phyloP scores from a whole-genome alignment of 1,140 invertebrate species.

The Drosophila funebris region DNA sequence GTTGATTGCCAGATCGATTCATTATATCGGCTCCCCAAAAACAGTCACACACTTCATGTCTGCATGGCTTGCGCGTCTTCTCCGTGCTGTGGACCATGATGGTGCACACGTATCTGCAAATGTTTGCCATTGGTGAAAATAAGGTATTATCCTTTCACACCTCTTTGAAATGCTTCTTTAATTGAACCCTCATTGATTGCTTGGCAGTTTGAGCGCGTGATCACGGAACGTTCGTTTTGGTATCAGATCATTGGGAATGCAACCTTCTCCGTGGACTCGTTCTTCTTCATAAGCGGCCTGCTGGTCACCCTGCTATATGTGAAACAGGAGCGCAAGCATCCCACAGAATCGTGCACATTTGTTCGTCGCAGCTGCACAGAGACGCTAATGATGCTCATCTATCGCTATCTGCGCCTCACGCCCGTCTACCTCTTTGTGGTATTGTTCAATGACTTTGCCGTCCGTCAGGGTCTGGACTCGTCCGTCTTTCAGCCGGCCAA shows the following conservation, averaged over 20 bases:
- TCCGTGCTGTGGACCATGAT: slow-evolving; percentile 96
- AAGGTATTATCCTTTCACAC: slow-evolving; percentile 52
- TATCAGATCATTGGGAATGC: slow-evolving; percentile 95
- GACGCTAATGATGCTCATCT: slow-evolving; percentile 86
- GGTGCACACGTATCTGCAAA: slow-evolving; percentile 94
- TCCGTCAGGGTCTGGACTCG: slow-evolving; percentile 85
- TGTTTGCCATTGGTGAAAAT: slow-evolving; percentile 91
- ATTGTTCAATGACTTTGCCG: slow-evolving; percentile 88
- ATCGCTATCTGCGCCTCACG: slow-evolving; percentile 90
- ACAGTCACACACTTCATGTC: slow-evolving; percentile 88
- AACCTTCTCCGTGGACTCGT: slow-evolving; percentile 95
- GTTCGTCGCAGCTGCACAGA: slow-evolving; percentile 83
- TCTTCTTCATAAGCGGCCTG: slow-evolving; percentile 95
- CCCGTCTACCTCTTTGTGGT: slow-evolving; percentile 92
- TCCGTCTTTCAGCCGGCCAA: slow-evolving; percentile 90
- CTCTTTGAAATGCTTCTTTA: not conserved
- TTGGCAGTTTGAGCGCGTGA: slow-evolving; percentile 88
- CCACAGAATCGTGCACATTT: slow-evolving; percentile 58
- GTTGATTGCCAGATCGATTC: not conserved
- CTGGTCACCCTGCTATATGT: slow-evolving; percentile 90
- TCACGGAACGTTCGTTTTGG: slow-evolving; percentile 91
- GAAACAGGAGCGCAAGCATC: slow-evolving; percentile 84
- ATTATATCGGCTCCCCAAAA: no score
- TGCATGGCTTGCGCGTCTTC: slow-evolving; percentile 93
- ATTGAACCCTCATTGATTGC: not conserved